A percentile compares a stretch with the other conserved stretches of the same genome.
These are phyloP conservation scores for Cephus nigrinus DNA, from an alignment of 2,888 invertebrate species.

Conservation along the genomic window DNA sequence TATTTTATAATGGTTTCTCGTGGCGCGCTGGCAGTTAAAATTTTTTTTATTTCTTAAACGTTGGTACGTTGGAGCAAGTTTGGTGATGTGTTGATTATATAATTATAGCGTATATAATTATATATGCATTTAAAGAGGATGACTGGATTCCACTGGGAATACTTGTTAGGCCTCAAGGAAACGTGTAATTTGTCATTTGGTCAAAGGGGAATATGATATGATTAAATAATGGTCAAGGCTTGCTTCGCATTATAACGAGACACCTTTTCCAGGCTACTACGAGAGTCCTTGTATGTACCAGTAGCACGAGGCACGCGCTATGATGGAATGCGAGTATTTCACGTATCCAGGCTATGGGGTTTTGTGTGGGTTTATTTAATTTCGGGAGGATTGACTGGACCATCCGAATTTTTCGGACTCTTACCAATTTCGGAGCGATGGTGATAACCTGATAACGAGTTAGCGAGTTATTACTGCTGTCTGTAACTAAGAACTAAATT, in stretches of 20 bases:
- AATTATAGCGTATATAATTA: neutral
- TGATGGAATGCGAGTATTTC: neutral
- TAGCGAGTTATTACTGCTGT: neutral
- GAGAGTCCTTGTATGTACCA: neutral
- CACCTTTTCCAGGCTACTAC: neutral
- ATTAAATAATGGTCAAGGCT: neutral
- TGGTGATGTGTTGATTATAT: neutral
- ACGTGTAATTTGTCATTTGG: neutral
- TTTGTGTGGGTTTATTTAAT: neutral
- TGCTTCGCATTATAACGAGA: neutral
- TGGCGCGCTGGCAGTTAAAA: neutral
- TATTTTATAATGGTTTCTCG: neutral
- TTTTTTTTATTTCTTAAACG: neutral
- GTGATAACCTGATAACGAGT: neutral
- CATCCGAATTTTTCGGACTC: neutral
- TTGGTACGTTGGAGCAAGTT: neutral
- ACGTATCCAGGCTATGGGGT: neutral
- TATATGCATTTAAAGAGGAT: neutral
- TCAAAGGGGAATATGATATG: neutral
- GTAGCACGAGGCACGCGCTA: neutral
- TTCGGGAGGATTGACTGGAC: neutral
- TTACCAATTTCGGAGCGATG: neutral
- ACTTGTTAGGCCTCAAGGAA: neutral
- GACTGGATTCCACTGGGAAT: neutral
- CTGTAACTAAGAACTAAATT: neutral